A percentile compares a stretch with the other conserved stretches of the same genome.
These are phyloP conservation scores for Spheniscus humboldti DNA, from an alignment of 2,797 vertebrate genomes.

Conservation along the genomic window DNA sequence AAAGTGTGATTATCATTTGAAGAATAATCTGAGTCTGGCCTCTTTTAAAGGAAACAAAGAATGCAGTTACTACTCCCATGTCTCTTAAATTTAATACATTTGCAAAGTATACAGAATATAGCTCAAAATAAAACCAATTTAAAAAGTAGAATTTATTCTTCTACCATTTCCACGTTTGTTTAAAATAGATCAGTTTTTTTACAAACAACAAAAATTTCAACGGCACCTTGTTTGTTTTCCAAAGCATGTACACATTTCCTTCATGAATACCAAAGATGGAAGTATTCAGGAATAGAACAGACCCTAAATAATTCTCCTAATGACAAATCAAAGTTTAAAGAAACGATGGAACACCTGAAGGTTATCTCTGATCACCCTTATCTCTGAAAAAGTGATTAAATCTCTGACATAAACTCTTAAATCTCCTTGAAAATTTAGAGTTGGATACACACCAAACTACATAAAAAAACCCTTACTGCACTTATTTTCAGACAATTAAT, in stretches of 20 bases:
- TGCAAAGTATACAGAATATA: not conserved
- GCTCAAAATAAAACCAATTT: not conserved
- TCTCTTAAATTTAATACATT: not conserved
- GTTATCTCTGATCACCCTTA: not conserved
- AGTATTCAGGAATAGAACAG: not conserved
- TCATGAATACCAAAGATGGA: not conserved
- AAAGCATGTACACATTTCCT: not conserved
- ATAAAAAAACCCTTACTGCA: not conserved
- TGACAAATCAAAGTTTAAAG: not conserved
- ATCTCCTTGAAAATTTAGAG: not conserved
- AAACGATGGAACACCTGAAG: not conserved
- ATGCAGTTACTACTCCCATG: not conserved
- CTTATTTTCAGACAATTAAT: not conserved
- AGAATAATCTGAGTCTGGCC: not conserved
- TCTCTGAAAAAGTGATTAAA: conserved; percentile 14
- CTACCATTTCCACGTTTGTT: not conserved
- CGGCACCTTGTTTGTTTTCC: not conserved
- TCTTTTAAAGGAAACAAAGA: not conserved
- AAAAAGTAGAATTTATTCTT: not conserved
- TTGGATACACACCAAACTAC: not conserved
- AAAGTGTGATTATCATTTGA: not conserved
- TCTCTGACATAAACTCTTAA: not conserved
- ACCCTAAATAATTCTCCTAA: not conserved
- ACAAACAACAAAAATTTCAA: not conserved
- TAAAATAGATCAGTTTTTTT: not conserved